Evolutionary conservation across 2,888 invertebrate genomes (phyloP), one percentile per base, ranked within the genome.

Genomic region (Oxycera nigricornis): DNA sequence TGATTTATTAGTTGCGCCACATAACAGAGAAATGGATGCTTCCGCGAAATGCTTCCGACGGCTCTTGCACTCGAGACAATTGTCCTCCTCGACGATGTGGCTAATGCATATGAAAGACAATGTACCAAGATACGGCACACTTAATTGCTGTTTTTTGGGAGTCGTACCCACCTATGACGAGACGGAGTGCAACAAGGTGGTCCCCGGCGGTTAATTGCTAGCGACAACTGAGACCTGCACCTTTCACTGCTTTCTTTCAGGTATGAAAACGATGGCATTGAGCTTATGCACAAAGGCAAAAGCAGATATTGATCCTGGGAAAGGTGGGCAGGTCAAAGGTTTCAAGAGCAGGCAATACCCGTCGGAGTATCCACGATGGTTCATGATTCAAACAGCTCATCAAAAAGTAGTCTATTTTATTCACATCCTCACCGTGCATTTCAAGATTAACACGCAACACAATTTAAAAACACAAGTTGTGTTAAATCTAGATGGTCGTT

Each of bases 211-310:
- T 30, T 20, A 7, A 14, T 2, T n/a, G 20, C n/a, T 67, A 2
- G 24, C 22, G 4, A n/a, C 46, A 17, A 24, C 6, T 11, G 2
- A 22, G 46, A 67, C 67, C 67, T 67, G 46, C 30, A 67, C 67
- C 67, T 67, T 67, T 67, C 67, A 67, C 67, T 67, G 41, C 67
- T 67, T 67, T 67, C 67, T 67, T 67, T 67, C 41, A n/a, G n/a
- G n/a, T 50, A 14, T 17, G 4, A 50, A 14, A 14, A 4, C 6
- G 7, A 50, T 50, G 6, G n/a, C 14, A 39, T n/a, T n/a, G n/a
- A n/a, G n/a, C n/a, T n/a, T n/a, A n/a, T n/a, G n/a, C n/a, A n/a
- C n/a, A n/a, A n/a, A n/a, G n/a, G n/a, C n/a, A n/a, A n/a, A n/a
- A n/a, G n/a, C n/a, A n/a, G n/a, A n/a, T n/a, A n/a, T n/a, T n/a